Conservation (phyloP, 2,113 vertebrate genomes). For the Bombycilla garrulus region DNA sequence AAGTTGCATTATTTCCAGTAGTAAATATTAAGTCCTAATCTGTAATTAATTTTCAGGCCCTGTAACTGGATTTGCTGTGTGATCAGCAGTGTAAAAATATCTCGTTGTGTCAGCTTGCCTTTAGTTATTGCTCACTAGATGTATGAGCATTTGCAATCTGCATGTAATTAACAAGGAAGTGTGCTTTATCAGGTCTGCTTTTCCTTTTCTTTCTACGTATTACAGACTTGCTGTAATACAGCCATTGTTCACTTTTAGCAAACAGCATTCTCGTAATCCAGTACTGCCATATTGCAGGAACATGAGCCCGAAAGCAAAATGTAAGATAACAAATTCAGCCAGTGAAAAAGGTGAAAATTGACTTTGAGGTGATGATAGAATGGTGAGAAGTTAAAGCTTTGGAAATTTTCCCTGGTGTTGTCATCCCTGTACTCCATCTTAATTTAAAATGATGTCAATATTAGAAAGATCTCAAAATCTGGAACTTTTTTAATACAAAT, state of each 20-base stretch:
- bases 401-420: constrained; percentile 63
- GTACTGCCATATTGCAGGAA: constrained; percentile 53
- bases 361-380: constrained; percentile 79
- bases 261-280: constrained; percentile 47
- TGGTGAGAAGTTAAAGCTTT: constrained; percentile 76
- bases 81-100: neutral
- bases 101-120: neutral
- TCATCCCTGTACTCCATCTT: constrained; percentile 61
- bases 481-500: neutral
- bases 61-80: neutral
- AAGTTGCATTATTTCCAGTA: neutral
- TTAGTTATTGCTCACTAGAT: neutral
- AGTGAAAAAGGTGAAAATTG: constrained; percentile 82
- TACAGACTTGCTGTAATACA: neutral
- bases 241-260: constrained; percentile 51
- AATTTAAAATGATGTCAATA: constrained; percentile 66
- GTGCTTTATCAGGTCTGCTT: neutral
- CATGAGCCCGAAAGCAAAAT: constrained; percentile 69
- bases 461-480: constrained; percentile 38
- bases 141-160: neutral
- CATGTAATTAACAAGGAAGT: neutral
- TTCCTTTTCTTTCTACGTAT: constrained; percentile 36
- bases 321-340: constrained; percentile 75
- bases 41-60: neutral
- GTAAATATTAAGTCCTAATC: neutral